phyloP scores from a whole-genome alignment of 2,888 invertebrate species.

The Pammene fasciana region DNA sequence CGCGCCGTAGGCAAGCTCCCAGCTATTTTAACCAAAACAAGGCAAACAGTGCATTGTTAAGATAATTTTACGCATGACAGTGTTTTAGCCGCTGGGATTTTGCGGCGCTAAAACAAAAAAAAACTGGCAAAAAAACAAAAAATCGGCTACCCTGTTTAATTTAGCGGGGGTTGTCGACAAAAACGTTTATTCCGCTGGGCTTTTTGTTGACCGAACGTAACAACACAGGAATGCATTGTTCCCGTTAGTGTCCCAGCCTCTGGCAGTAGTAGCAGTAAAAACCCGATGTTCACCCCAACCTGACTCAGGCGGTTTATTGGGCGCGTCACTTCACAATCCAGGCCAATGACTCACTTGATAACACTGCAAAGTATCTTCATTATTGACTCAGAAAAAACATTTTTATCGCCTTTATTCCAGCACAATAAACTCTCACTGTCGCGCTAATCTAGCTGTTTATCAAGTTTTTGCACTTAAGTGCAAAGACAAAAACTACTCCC shows the following conservation, averaged over 20 bases:
- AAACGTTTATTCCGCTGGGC: constrained; percentile 70
- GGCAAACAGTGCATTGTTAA: constrained; percentile 37
- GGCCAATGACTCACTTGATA: constrained; percentile 58
- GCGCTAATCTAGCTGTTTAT: constrained; percentile 35
- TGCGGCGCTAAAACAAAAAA: constrained; percentile 60
- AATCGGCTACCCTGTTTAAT: constrained; percentile 79
- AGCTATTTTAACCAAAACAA: constrained; percentile 37
- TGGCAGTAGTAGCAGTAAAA: constrained; percentile 63
- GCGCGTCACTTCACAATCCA: constrained; percentile 57
- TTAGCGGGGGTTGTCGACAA: constrained; percentile 78
- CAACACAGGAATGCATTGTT: constrained; percentile 79
- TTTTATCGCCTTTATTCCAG: constrained; percentile 18
- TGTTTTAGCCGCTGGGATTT: constrained; percentile 49
- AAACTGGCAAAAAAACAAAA: constrained; percentile 64
- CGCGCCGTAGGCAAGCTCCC: constrained; percentile 1
- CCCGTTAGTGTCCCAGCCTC: constrained; percentile 65
- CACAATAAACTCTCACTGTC: constrained; percentile 29
- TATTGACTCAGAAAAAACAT: constrained; percentile 31
- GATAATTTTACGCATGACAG: constrained; percentile 42
- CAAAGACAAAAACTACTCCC: constrained; percentile 31
- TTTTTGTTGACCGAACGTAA: constrained; percentile 77
- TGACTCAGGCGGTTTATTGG: constrained; percentile 64
- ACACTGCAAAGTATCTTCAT: constrained; percentile 35
- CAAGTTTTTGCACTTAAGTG: constrained; percentile 36
- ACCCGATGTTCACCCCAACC: constrained; percentile 61